phyloP scores from a whole-genome alignment of 2,888 invertebrate genomes.

The Reticulitermes lucifugus region DNA sequence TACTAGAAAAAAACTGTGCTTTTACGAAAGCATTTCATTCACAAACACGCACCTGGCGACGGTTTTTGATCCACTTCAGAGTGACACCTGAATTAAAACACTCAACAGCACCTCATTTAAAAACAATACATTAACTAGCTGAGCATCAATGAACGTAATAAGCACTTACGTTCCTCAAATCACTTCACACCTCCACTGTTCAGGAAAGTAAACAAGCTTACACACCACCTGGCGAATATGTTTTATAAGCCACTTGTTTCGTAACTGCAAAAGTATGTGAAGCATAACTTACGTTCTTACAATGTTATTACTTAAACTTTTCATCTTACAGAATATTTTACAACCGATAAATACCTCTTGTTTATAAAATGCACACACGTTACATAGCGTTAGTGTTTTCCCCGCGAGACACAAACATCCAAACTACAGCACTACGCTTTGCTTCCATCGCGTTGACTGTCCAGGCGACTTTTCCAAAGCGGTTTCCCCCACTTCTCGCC shows the following conservation, averaged over 20 bases:
- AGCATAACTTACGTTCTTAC: not conserved
- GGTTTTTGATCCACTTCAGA: too few species aligned
- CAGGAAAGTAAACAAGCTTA: too few species aligned
- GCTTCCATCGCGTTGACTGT: conserved; percentile 31
- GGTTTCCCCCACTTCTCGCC: conserved; percentile 20
- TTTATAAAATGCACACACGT: conserved; percentile 7
- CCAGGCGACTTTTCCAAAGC: conserved; percentile 24
- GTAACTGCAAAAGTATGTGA: conserved; percentile 10
- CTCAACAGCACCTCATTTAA: too few species aligned
- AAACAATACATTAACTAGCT: too few species aligned
- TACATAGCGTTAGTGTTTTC: conserved; percentile 12
- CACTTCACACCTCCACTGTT: too few species aligned
- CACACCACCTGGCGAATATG: not conserved
- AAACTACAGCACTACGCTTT: not conserved
- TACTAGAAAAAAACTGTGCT: too few species aligned
- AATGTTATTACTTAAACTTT: not conserved
- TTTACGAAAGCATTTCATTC: too few species aligned
- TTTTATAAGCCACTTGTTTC: conserved; percentile 4
- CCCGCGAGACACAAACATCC: not conserved
- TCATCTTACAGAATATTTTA: not conserved
- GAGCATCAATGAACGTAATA: too few species aligned
- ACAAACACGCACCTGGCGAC: too few species aligned
- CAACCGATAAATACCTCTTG: not conserved
- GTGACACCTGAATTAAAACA: too few species aligned
- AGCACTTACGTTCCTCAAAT: too few species aligned